Conservation (phyloP, 2,888 invertebrate species). For the Eledona agricola region DNA sequence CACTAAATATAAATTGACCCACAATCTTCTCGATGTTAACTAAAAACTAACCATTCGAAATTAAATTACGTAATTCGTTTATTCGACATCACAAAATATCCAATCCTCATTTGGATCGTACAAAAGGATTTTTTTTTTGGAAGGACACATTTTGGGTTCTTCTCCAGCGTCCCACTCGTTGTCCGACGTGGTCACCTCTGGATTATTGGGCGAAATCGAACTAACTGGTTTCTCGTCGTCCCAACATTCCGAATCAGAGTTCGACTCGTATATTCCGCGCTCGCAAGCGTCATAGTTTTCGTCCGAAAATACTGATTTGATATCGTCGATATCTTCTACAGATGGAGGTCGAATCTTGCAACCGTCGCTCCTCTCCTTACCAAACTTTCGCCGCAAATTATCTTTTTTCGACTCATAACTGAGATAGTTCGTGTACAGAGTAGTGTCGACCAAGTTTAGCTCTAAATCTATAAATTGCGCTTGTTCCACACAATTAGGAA, state of each 20-base stretch:
- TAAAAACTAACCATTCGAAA: too few species aligned
- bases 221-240: conserved; percentile 12
- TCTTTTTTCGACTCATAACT: conserved; percentile 4
- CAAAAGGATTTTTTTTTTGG: conserved; percentile 4
- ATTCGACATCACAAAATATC: conserved; percentile 29
- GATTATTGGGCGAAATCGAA: not conserved
- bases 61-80: too few species aligned
- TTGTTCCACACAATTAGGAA: conserved; percentile 6
- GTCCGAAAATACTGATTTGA: not conserved
- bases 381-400: conserved; percentile 5
- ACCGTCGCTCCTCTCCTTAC: conserved; percentile 1
- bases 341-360: not conserved
- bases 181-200: conserved; percentile 27
- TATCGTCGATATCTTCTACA: not conserved
- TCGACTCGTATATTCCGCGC: not conserved
- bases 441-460: conserved; percentile 22
- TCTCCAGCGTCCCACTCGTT: conserved; percentile 25
- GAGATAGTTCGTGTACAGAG: not conserved
- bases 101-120: conserved; percentile 27
- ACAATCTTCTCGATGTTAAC: too few species aligned
- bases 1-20: too few species aligned
- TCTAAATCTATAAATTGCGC: conserved; percentile 26
- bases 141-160: not conserved
- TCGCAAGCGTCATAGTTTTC: not conserved
- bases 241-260: conserved; percentile 20